Percentiles rank a stretch among this genome's conserved stretches.
These are phyloP conservation scores for Astyanax mexicanus DNA, from an alignment of 2,797 vertebrate species.

Conservation along the genomic window DNA sequence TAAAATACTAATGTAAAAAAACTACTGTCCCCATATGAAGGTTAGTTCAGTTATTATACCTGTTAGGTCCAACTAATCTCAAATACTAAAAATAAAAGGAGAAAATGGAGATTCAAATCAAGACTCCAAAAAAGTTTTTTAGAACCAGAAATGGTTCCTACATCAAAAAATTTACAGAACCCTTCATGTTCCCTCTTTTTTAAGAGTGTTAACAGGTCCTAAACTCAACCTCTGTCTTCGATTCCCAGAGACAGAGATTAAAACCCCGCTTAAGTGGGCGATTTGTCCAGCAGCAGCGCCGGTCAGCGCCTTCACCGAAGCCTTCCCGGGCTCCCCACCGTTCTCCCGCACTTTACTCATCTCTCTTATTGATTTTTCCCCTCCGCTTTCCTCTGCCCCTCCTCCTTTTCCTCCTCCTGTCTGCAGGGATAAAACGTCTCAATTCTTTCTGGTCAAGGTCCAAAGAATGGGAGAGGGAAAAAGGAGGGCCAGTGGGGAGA, in stretches of 20 bases:
- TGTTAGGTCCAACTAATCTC: no score
- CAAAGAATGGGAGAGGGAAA: constrained; percentile 42
- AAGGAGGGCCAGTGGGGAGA: neutral
- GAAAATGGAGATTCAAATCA: no score
- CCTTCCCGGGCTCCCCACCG: neutral
- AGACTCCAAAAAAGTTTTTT: no score
- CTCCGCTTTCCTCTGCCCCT: constrained; percentile 57
- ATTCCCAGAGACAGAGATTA: neutral
- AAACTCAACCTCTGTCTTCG: neutral
- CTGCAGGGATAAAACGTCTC: constrained; percentile 71
- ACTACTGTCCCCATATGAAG: no score
- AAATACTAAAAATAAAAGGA: no score
- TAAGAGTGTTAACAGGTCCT: no score
- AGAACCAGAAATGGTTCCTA: no score
- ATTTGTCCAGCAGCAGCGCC: constrained; percentile 16
- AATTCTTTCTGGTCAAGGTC: constrained; percentile 65
- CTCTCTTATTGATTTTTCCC: constrained; percentile 76
- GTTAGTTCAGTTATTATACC: no score
- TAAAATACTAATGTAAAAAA: no score
- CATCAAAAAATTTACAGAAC: no score
- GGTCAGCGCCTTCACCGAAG: neutral
- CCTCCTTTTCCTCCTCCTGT: constrained; percentile 32
- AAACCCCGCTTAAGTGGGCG: neutral
- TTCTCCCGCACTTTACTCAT: constrained; percentile 75
- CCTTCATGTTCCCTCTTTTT: no score